Percentiles rank a stretch among this genome's conserved stretches.
phyloP scores from a whole-genome alignment of 1,140 invertebrate species.

The Drosophila suzukii region DNA sequence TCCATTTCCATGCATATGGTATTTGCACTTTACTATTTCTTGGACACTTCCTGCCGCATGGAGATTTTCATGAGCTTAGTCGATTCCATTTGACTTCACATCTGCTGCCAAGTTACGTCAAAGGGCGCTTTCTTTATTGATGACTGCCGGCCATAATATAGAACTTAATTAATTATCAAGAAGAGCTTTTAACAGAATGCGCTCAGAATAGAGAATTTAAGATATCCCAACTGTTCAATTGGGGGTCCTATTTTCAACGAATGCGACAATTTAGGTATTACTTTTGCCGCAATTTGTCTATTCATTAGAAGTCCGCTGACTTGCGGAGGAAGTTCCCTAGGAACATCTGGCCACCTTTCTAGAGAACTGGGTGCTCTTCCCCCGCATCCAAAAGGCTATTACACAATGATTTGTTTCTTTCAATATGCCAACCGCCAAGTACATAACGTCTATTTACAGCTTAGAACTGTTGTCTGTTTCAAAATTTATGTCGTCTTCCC shows the following conservation, averaged over 20 bases:
- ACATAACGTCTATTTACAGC: constrained; percentile 46
- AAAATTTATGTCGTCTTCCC: constrained; percentile 48
- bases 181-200: constrained; percentile 11
- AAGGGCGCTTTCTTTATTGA: constrained; percentile 19
- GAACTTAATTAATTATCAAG: constrained; percentile 18
- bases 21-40: constrained; percentile 36
- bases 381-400: constrained; percentile 28
- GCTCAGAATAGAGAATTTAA: neutral
- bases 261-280: constrained; percentile 2
- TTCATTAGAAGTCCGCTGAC: constrained; percentile 28
- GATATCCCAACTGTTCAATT: neutral
- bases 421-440: constrained; percentile 45
- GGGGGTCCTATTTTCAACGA: constrained; percentile 8
- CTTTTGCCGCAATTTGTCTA: constrained; percentile 14
- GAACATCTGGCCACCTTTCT: constrained; percentile 18
- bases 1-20: neutral
- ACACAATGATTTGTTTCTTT: constrained; percentile 63
- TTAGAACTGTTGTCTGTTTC: constrained; percentile 21
- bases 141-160: constrained; percentile 19
- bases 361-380: neutral
- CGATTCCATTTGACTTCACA: constrained; percentile 34
- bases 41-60: constrained; percentile 34
- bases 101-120: constrained; percentile 19
- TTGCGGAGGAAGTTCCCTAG: constrained; percentile 20
- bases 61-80: constrained; percentile 19